phyloP scores from a whole-genome alignment of 2,797 vertebrate genomes.

The Melanitta fusca region DNA sequence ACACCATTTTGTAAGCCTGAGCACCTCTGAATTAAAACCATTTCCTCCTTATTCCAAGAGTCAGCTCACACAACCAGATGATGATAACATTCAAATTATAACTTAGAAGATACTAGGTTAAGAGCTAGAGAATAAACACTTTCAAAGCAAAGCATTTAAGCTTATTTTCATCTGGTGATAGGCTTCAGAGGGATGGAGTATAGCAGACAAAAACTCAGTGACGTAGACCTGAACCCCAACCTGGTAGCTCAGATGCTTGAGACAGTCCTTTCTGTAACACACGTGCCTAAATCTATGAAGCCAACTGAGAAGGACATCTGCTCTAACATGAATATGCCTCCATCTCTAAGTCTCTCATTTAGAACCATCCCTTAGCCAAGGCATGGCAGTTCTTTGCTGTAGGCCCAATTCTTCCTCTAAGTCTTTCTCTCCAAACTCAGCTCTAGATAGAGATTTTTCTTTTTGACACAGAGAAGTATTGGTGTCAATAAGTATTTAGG shows the following conservation, averaged over 20 bases:
- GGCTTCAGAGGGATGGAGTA: background rate
- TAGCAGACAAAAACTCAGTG: background rate
- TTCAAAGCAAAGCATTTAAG: background rate
- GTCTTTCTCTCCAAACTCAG: background rate
- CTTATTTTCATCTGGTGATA: background rate
- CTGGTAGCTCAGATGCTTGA: background rate
- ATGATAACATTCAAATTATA: background rate
- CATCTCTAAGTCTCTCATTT: accelerated
- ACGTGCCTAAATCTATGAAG: background rate
- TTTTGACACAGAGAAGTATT: background rate
- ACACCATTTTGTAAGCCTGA: background rate
- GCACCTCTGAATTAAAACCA: background rate
- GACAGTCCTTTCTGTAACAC: background rate
- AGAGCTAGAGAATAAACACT: background rate
- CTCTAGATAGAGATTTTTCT: background rate
- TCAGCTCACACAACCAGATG: background rate
- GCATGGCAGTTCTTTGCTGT: background rate
- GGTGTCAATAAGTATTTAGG: background rate
- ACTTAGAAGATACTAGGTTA: background rate
- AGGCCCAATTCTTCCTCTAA: background rate
- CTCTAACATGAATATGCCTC: background rate
- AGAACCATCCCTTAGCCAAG: background rate
- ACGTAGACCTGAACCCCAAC: background rate
- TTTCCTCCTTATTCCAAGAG: background rate
- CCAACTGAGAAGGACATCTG: background rate